Conservation (phyloP, 2,797 vertebrate species). For the Paedocypris micromegethes region DNA sequence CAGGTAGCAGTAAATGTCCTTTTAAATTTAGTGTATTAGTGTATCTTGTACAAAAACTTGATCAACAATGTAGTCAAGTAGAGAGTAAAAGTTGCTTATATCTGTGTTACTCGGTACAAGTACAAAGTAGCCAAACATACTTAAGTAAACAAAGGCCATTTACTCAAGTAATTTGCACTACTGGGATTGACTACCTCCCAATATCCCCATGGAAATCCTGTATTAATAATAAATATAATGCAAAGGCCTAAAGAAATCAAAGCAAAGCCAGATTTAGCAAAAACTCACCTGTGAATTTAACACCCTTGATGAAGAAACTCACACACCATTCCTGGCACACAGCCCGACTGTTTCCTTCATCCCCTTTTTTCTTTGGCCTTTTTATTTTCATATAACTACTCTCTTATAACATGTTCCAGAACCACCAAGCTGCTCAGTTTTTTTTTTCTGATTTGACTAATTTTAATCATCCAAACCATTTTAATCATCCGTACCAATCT, state of each 20-base stretch:
- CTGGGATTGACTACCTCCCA: too few species aligned
- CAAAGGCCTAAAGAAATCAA: conserved; percentile 15
- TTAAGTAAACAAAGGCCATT: too few species aligned
- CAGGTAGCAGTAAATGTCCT: too few species aligned
- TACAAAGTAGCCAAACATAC: too few species aligned
- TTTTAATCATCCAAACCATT: conserved; percentile 7
- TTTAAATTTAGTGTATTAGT: too few species aligned
- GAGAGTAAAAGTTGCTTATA: too few species aligned
- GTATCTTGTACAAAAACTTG: too few species aligned
- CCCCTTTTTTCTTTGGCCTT: neutral
- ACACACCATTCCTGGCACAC: conserved; percentile 1
- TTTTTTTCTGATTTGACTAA: conserved; percentile 24
- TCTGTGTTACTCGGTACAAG: too few species aligned
- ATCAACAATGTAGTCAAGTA: too few species aligned
- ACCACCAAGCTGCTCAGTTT: conserved; percentile 14
- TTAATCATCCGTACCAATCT: conserved; percentile 17
- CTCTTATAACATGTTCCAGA: conserved; percentile 12
- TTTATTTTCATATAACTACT: conserved; percentile 28
- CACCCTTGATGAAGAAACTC: conserved; percentile 19
- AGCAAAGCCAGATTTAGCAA: conserved; percentile 17
- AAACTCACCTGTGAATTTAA: conserved; percentile 16
- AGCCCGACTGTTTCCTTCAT: conserved; percentile 7
- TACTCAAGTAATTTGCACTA: neutral
- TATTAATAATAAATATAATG: conserved; percentile 38
- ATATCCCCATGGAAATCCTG: too few species aligned